Conservation (phyloP, 2,888 invertebrate genomes). For the Drosophila percnosoma region DNA sequence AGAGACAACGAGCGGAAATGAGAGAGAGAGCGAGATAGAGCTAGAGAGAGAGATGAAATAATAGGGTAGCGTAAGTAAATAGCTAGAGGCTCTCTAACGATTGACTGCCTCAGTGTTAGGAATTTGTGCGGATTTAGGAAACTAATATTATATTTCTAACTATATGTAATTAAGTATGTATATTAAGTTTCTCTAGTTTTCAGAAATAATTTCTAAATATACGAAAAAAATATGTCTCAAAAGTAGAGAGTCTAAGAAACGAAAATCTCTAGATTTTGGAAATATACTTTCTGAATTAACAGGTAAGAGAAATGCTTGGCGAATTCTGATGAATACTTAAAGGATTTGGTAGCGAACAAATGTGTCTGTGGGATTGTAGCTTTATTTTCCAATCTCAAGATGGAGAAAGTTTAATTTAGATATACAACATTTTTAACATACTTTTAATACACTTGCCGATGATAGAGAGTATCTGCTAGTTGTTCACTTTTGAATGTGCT, state of each 20-base stretch:
- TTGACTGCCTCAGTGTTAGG: background rate
- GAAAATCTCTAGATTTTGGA: background rate
- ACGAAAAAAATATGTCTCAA: background rate
- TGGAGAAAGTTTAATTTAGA: background rate
- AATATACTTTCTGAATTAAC: background rate
- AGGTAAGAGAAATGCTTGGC: background rate
- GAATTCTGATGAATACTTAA: background rate
- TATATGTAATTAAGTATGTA: background rate
- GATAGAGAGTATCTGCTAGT: background rate
- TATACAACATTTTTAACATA: background rate
- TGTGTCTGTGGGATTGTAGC: rapidly evolving
- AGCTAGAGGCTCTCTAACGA: background rate
- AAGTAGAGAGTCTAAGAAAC: background rate
- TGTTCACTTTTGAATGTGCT: background rate
- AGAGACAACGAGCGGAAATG: background rate
- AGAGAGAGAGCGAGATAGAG: background rate
- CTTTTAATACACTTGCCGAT: background rate
- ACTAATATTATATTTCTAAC: background rate
- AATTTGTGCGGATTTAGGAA: background rate
- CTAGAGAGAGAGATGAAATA: background rate
- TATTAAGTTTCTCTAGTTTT: background rate
- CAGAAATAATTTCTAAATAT: background rate
- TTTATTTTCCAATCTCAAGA: background rate
- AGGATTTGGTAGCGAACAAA: background rate
- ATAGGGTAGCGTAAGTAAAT: background rate